phyloP scores from a whole-genome alignment of 2,113 vertebrate genomes.

The Cryptomyrus ogoouensis region DNA sequence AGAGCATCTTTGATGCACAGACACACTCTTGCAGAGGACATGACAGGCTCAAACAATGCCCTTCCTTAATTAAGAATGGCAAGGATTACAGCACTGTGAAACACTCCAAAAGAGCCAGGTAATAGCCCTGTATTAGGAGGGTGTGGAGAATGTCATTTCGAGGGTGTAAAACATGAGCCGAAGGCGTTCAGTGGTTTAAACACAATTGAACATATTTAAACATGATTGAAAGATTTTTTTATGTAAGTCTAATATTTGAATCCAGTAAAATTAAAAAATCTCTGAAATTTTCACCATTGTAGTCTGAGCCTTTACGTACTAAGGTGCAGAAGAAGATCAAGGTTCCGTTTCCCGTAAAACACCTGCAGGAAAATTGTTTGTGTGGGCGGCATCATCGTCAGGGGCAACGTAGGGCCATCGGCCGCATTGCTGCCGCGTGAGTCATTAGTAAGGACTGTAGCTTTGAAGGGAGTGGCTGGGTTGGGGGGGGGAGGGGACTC shows the following conservation, averaged over 20 bases:
- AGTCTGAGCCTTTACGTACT: background rate
- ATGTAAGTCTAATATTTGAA: background rate
- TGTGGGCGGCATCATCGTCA: background rate
- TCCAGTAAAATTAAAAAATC: background rate
- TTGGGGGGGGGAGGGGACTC: background rate
- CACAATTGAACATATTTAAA: background rate
- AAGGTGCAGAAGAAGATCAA: too few relatives aligned
- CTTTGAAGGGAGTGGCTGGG: background rate
- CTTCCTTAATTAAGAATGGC: background rate
- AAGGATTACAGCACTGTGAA: background rate
- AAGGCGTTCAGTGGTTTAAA: background rate
- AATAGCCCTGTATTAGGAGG: background rate
- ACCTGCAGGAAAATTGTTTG: background rate
- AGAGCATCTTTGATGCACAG: background rate
- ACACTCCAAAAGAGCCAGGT: background rate
- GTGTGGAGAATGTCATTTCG: background rate
- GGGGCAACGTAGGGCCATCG: background rate
- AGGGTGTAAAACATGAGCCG: background rate
- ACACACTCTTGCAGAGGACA: background rate
- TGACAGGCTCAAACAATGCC: background rate
- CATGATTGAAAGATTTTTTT: background rate
- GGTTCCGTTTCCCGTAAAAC: background rate
- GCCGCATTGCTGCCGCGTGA: background rate
- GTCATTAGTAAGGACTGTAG: background rate
- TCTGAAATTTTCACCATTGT: background rate